These are phyloP conservation scores for Mythimna loreyi DNA, from an alignment of 2,888 invertebrate genomes.

Conservation along the genomic window DNA sequence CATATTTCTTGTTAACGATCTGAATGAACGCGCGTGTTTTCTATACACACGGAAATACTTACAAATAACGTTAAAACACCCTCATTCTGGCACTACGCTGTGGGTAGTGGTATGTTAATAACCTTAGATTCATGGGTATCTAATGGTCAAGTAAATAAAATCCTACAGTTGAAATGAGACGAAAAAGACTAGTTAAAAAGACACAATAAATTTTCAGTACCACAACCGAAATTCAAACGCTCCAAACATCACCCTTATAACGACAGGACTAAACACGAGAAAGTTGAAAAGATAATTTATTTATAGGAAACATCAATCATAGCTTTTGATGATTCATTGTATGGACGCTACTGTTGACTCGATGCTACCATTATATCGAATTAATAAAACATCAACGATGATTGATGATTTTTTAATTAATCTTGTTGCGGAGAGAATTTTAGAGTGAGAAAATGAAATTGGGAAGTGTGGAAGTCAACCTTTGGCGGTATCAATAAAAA, in stretches of 20 bases:
- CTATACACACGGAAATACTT: no score
- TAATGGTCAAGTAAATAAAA: no score
- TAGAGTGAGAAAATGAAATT: constrained; percentile 18
- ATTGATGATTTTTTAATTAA: constrained; percentile 67
- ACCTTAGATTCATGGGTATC: no score
- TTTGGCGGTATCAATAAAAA: neutral
- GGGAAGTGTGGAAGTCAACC: neutral
- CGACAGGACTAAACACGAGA: constrained; percentile 45
- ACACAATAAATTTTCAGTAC: neutral
- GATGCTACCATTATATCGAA: constrained; percentile 64
- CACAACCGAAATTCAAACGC: constrained; percentile 15
- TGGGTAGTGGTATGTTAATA: no score
- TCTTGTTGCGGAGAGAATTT: constrained; percentile 43
- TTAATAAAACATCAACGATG: constrained; percentile 67
- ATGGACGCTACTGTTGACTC: constrained; percentile 62
- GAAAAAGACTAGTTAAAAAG: neutral
- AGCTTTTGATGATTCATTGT: constrained; percentile 68
- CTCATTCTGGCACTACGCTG: no score
- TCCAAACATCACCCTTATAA: constrained; percentile 24
- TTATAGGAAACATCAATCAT: constrained; percentile 69
- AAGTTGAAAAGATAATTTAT: constrained; percentile 69
- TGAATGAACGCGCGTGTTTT: no score
- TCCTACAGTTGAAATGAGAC: no score
- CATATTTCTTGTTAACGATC: no score
- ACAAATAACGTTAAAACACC: no score